These are phyloP conservation scores for Trididemnum miniatum DNA, from an alignment of 23 tunicate species.

Conservation along the genomic window DNA sequence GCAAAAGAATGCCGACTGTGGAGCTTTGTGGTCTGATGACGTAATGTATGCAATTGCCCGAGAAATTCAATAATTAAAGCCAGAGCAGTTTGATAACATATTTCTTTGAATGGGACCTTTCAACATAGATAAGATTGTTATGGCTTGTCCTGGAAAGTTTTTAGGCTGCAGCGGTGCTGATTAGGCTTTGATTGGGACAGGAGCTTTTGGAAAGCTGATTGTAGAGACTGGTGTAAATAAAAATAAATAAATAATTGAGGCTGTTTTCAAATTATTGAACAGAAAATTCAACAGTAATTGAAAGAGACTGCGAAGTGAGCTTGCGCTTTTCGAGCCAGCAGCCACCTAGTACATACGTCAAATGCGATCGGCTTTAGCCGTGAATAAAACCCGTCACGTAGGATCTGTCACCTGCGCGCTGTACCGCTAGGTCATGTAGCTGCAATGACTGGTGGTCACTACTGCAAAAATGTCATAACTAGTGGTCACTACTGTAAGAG, in stretches of 20 bases:
- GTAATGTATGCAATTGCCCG: background rate
- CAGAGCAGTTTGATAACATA: background rate
- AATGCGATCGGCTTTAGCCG: too few species aligned
- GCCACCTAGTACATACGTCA: too few species aligned
- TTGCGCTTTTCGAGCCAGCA: too few species aligned
- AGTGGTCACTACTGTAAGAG: background rate
- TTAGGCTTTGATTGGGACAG: background rate
- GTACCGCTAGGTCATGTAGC: too few species aligned
- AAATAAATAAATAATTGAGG: too few species aligned
- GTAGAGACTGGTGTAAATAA: background rate
- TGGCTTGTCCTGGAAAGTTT: background rate
- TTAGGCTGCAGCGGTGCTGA: background rate
- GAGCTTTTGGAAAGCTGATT: background rate
- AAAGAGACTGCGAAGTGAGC: too few species aligned
- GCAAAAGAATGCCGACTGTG: background rate
- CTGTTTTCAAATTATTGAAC: too few species aligned
- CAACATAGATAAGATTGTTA: background rate
- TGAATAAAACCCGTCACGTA: too few species aligned
- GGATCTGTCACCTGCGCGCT: too few species aligned
- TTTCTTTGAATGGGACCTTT: background rate
- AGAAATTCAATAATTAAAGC: background rate
- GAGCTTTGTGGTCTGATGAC: background rate
- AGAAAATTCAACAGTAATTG: too few species aligned
- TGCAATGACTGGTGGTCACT: too few species aligned
- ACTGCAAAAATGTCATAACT: too few species aligned